phyloP scores from a whole-genome alignment of 2,888 invertebrate genomes.

The Phorcus lineatus region DNA sequence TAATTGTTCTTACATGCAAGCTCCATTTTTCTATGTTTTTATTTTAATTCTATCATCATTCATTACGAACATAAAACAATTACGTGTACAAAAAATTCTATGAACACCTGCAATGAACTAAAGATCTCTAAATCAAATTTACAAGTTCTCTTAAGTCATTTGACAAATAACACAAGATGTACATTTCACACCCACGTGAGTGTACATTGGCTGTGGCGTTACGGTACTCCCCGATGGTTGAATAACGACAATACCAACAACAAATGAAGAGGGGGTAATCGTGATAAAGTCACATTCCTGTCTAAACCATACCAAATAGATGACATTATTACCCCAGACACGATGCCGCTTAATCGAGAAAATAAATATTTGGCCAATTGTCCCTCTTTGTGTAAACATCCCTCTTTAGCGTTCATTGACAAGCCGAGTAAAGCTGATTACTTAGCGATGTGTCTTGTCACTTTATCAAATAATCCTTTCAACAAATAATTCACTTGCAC shows the following conservation, averaged over 20 bases:
- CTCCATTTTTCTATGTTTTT: too few relatives aligned
- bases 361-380: constrained; percentile 27
- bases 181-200: not conserved
- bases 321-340: not conserved
- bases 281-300: not conserved
- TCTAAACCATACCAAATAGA: not conserved
- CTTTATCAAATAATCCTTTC: constrained; percentile 17
- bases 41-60: too few relatives aligned
- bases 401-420: constrained; percentile 15
- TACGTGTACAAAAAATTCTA: too few relatives aligned
- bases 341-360: constrained; percentile 2
- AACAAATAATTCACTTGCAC: constrained; percentile 11
- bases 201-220: not conserved
- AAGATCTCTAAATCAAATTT: too few relatives aligned
- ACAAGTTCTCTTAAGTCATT: not conserved
- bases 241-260: not conserved
- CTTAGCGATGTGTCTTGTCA: not conserved
- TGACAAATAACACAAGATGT: not conserved
- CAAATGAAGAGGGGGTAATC: not conserved
- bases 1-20: too few relatives aligned
- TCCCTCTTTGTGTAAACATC: constrained; percentile 14
- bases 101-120: too few relatives aligned
- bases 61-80: too few relatives aligned
- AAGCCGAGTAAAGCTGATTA: constrained; percentile 1
- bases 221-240: not conserved